Evolutionary conservation across 2,797 vertebrate species (phyloP), one percentile per base, ranked within the genome.

Genomic region (Fistularia tabacaria): DNA sequence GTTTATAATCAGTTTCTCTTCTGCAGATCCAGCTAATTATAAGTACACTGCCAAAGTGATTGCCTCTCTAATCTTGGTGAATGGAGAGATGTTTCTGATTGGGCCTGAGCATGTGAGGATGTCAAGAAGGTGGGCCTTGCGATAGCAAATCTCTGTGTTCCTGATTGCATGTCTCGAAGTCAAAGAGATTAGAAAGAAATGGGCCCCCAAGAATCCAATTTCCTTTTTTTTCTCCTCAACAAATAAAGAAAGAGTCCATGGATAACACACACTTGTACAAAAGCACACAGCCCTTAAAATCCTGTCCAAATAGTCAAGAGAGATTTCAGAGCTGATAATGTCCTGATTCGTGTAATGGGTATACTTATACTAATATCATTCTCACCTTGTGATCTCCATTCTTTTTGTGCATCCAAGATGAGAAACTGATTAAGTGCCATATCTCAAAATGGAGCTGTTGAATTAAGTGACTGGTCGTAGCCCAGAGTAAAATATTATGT

Each of bases 131-230:
- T 79, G 65, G 72, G 53, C 69, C 47, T n/a, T 15, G 45, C 55
- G 81, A 85, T 83, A 81, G 71, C 73, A 59, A 52, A 81, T 85
- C 79, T 73, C 56, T 69, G 55, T 74, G 72, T 77, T 72, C 71
- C 66, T 73, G 79, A 85, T 83, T 76, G 80, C 73, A 76, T 82
- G 75, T 83, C 79, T 57, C 50, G 50, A 72, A 84, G 74, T 76
- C 74, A 68, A 79, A 54, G 74, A 77, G 86, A 85, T 86, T 85
- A 81, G 68, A 85, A 9, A 14, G 66, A 69, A 67, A 73, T 62
- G 52, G 66, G 57, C 62, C 57, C 66, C 57, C 68, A 56, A 50
- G 54, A 63, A 80, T 61, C 53, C 51, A 69, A 45, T 70, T n/a
- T n/a, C n/a, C n/a, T 64, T 65, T 68, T 68, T 74, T 80, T 66